These are phyloP conservation scores for Etheostoma cragini DNA, from an alignment of 2,113 vertebrate genomes.

Conservation along the genomic window DNA sequence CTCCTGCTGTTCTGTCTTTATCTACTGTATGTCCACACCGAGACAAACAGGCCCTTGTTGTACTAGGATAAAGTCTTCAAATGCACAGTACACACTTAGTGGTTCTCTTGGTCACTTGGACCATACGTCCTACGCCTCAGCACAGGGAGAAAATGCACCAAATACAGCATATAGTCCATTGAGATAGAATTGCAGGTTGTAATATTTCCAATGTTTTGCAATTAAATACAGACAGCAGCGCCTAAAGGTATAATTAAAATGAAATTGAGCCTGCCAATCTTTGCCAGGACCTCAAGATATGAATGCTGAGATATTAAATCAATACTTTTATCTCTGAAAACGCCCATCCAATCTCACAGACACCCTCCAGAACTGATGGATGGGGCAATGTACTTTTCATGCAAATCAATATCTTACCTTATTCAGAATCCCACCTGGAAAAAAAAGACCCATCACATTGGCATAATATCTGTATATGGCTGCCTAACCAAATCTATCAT, in stretches of 20 bases:
- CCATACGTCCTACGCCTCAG: neutral
- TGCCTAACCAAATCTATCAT: slow-evolving; percentile 22
- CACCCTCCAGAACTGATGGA: slow-evolving; percentile 64
- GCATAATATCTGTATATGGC: slow-evolving; percentile 26
- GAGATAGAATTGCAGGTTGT: slow-evolving; percentile 48
- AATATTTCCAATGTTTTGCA: slow-evolving; percentile 66
- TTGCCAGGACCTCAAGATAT: slow-evolving; percentile 63
- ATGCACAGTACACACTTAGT: neutral
- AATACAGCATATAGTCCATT: slow-evolving; percentile 27
- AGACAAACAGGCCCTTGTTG: neutral
- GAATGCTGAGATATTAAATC: slow-evolving; percentile 75
- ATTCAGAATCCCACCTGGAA: slow-evolving; percentile 17
- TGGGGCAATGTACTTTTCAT: slow-evolving; percentile 64
- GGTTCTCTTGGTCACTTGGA: neutral
- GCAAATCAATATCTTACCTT: slow-evolving; percentile 68
- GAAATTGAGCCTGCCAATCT: slow-evolving; percentile 72
- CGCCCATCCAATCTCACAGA: slow-evolving; percentile 67
- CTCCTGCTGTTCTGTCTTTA: neutral
- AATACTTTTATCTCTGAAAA: slow-evolving; percentile 72
- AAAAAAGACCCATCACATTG: neutral
- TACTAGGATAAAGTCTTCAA: neutral
- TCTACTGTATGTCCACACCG: neutral
- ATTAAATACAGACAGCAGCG: slow-evolving; percentile 69
- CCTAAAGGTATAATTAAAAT: slow-evolving; percentile 78
- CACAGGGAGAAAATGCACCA: neutral